Conservation (phyloP, 2,888 invertebrate species). For the Parelbella ahira region DNA sequence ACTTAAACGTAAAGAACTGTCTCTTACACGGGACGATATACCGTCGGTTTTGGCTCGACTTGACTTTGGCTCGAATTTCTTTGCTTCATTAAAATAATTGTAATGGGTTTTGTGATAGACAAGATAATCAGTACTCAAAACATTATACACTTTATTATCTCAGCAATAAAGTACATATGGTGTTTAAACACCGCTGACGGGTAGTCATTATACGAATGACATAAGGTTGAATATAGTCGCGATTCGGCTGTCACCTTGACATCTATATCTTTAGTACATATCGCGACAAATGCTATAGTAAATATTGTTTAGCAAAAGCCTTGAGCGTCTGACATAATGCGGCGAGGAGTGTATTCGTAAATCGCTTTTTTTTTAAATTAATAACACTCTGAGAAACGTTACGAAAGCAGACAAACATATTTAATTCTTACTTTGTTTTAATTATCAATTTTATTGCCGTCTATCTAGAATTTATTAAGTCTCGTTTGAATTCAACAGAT, state of each 20-base stretch:
- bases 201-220: constrained; percentile 11
- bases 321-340: constrained; percentile 44
- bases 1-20: no score
- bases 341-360: constrained; percentile 33
- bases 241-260: constrained; percentile 43
- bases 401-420: constrained; percentile 7
- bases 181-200: constrained; percentile 14
- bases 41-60: constrained; percentile 9
- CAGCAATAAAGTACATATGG: no score
- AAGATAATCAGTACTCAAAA: constrained; percentile 27
- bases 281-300: constrained; percentile 40
- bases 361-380: constrained; percentile 34
- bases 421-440: constrained; percentile 8
- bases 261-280: constrained; percentile 54
- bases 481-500: no score
- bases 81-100: constrained; percentile 29
- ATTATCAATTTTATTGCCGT: constrained; percentile 2
- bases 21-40: constrained; percentile 3
- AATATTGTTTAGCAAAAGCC: constrained; percentile 51
- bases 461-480: constrained; percentile 1
- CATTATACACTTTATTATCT: constrained; percentile 23
- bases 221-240: constrained; percentile 28
- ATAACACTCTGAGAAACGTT: constrained; percentile 23
- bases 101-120: constrained; percentile 30
- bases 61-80: no score